Percentiles rank a stretch among this genome's conserved stretches.
These are phyloP conservation scores for Contarinia nasturtii DNA, from an alignment of 1,140 invertebrate genomes.

Conservation along the genomic window DNA sequence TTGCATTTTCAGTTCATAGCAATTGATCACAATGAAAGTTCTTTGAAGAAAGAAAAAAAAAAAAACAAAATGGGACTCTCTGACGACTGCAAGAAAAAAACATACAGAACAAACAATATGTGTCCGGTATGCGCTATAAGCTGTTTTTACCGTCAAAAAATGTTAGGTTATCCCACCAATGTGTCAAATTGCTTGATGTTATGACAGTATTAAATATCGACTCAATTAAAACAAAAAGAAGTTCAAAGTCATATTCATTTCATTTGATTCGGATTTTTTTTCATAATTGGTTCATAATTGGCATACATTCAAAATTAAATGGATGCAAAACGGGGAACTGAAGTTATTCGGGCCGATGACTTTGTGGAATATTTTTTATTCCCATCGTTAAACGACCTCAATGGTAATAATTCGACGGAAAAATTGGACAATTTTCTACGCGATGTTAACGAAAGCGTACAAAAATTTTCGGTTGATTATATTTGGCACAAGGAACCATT, in stretches of 20 bases:
- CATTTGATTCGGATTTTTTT: background rate
- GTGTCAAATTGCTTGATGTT: background rate
- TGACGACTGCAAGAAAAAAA: background rate
- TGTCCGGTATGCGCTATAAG: too few relatives aligned
- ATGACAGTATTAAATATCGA: background rate
- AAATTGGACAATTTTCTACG: slow-evolving; percentile 21
- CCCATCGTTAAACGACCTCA: slow-evolving; percentile 21
- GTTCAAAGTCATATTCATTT: background rate
- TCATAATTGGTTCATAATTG: background rate
- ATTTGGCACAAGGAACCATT: slow-evolving; percentile 53
- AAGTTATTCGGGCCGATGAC: slow-evolving; percentile 39
- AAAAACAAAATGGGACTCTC: background rate
- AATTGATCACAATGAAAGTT: background rate
- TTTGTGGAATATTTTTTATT: slow-evolving; percentile 51
- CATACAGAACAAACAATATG: too few relatives aligned
- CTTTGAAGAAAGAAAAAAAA: background rate
- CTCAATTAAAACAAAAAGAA: background rate
- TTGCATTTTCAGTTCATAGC: too few relatives aligned
- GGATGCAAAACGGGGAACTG: slow-evolving; percentile 13
- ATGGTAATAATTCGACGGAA: slow-evolving; percentile 10
- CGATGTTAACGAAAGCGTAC: slow-evolving; percentile 25
- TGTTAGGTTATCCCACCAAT: too few relatives aligned
- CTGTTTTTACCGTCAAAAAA: too few relatives aligned
- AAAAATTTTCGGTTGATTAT: slow-evolving; percentile 25
- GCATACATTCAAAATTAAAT: background rate